These are phyloP conservation scores for Phenganax stokvisi DNA, from an alignment of 92 coral and sea anemone genomes.

Conservation along the genomic window DNA sequence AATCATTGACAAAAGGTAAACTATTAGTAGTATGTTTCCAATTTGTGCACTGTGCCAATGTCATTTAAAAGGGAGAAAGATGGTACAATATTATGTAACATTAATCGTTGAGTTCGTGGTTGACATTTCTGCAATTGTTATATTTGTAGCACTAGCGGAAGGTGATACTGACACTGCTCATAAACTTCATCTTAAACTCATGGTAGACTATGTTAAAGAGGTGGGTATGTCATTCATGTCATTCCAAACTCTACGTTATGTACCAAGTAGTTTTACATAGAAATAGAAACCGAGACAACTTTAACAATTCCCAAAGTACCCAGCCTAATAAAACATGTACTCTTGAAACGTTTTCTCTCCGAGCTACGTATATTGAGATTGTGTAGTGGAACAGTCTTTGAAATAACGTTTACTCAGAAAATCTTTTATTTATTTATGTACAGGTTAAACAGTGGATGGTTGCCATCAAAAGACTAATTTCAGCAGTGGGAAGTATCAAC, in stretches of 20 bases:
- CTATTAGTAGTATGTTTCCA: neutral
- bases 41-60: neutral
- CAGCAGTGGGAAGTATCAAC: slow-evolving; percentile 53
- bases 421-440: neutral
- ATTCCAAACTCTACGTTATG: neutral
- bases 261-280: neutral
- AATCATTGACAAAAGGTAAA: slow-evolving; percentile 76
- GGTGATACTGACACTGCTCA: slow-evolving; percentile 83
- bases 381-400: too few species aligned
- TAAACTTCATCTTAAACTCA: slow-evolving; percentile 74
- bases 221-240: slow-evolving; percentile 33
- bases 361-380: too few species aligned
- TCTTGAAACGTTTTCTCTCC: too few species aligned
- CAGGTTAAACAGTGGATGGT: slow-evolving; percentile 99
- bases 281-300: neutral
- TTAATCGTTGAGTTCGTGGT: neutral
- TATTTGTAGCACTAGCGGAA: slow-evolving; percentile 66
- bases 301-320: too few species aligned
- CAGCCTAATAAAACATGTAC: too few species aligned
- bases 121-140: neutral
- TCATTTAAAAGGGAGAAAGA: neutral
- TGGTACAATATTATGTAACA: neutral
- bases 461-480: slow-evolving; percentile 80
- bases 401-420: too few species aligned
- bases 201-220: slow-evolving; percentile 95